A percentile compares a stretch with the other conserved stretches of the same genome.
Evolutionary conservation across 2,888 invertebrate genomes (phyloP).

Genomic region (Drosophila niveifrons): DNA sequence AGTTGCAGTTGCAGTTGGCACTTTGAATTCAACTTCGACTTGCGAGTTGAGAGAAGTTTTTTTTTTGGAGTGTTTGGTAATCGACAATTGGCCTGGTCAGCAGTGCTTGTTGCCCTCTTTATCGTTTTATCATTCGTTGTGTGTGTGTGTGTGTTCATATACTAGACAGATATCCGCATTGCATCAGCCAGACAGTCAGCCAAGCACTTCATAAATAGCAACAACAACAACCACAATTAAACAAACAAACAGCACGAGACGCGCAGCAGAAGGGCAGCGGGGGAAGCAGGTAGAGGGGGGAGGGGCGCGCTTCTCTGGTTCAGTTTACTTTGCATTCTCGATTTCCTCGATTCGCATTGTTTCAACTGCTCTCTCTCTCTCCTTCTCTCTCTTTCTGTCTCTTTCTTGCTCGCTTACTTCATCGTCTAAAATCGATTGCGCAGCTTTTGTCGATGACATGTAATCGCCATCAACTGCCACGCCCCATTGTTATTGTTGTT

Average conservation of each 20-base stretch:
- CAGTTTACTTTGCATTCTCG: conserved; percentile 50
- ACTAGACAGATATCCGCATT: conserved; percentile 78
- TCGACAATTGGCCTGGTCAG: conserved; percentile 52
- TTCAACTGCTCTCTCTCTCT: background rate
- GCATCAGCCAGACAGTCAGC: conserved; percentile 67
- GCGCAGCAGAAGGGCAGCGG: conserved; percentile 22
- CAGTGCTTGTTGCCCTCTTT: conserved; percentile 29
- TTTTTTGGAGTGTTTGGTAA: conserved; percentile 37
- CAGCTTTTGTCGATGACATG: conserved; percentile 56
- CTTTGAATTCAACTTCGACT: conserved; percentile 19
- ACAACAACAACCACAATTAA: conserved; percentile 63
- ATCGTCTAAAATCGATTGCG: conserved; percentile 53
- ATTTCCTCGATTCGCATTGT: conserved; percentile 32
- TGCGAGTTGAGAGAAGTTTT: conserved; percentile 21
- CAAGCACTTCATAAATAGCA: conserved; percentile 73
- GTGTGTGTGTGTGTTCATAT: too few species aligned
- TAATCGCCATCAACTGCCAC: conserved; percentile 54
- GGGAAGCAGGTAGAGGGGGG: background rate
- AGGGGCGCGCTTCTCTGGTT: conserved; percentile 10
- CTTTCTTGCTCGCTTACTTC: conserved; percentile 17
- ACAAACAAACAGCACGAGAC: conserved; percentile 69
- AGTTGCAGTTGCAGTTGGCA: conserved; percentile 27
- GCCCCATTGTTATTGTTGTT: conserved; percentile 23
- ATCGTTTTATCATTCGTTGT: conserved; percentile 47
- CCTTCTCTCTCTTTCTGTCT: background rate